Conservation (phyloP, 2,797 vertebrate species). For the Acrocephalus scirpaceus region DNA sequence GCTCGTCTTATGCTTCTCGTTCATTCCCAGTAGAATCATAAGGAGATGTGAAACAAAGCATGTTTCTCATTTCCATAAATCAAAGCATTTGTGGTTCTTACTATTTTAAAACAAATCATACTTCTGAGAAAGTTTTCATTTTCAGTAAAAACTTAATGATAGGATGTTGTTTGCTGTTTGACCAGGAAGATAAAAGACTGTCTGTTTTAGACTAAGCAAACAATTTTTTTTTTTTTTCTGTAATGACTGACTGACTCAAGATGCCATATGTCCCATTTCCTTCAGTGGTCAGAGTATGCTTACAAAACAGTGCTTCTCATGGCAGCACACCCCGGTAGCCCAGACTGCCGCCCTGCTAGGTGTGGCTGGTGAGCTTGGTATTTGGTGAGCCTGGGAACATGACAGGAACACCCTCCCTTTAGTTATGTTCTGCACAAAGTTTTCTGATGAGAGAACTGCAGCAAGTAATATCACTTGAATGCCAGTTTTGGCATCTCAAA, state of each 20-base stretch:
- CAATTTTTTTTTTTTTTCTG: not conserved
- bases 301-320: not conserved
- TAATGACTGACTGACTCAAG: not conserved
- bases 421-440: not conserved
- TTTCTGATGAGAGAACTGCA: not conserved
- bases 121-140: not conserved
- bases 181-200: not conserved
- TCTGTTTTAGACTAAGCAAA: not conserved
- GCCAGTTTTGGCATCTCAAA: not conserved
- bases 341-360: rapidly evolving
- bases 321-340: rapidly evolving
- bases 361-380: not conserved
- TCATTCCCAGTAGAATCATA: not conserved
- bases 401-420: not conserved
- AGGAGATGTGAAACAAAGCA: not conserved
- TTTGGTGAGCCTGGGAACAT: not conserved
- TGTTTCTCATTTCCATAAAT: not conserved
- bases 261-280: not conserved
- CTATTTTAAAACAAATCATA: not conserved
- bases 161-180: not conserved
- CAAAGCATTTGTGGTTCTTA: not conserved
- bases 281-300: not conserved
- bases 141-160: not conserved
- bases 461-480: not conserved
- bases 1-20: rapidly evolving